Percentiles rank a stretch among this genome's conserved stretches.
phyloP scores from a whole-genome alignment of 2,113 vertebrate species.

The Triplophysa tibetana region DNA sequence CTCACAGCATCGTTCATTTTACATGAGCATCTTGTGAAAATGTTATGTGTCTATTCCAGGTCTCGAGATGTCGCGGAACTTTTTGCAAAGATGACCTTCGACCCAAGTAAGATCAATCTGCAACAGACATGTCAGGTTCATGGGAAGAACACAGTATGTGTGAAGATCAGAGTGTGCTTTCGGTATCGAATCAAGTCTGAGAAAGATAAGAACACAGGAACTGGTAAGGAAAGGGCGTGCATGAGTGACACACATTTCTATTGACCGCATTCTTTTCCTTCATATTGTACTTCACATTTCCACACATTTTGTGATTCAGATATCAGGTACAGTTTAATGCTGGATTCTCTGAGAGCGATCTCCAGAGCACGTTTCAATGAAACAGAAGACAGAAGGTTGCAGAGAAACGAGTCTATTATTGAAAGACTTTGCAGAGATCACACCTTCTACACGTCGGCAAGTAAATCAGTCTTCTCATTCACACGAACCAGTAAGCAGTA shows the following conservation, averaged over 20 bases:
- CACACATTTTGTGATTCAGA: conserved; percentile 52
- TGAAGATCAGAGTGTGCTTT: conserved; percentile 83
- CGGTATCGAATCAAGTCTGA: conserved; percentile 81
- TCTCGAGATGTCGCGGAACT: conserved; percentile 93
- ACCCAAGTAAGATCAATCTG: conserved; percentile 86
- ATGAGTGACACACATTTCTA: neutral
- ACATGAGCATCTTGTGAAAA: conserved; percentile 3
- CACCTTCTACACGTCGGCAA: conserved; percentile 77
- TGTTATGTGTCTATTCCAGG: conserved; percentile 68
- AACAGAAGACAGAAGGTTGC: conserved; percentile 60
- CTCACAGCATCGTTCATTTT: neutral
- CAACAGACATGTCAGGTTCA: conserved; percentile 82
- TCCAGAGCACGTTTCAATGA: conserved; percentile 67
- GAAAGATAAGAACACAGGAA: conserved; percentile 55
- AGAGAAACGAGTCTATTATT: conserved; percentile 48
- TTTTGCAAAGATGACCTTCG: conserved; percentile 82
- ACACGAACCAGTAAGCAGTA: neutral
- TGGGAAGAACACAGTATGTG: conserved; percentile 79
- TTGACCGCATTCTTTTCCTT: neutral
- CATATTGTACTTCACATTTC: neutral
- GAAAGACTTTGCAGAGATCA: conserved; percentile 55
- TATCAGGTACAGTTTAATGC: conserved; percentile 66
- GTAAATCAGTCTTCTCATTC: conserved; percentile 61
- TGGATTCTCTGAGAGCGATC: conserved; percentile 70
- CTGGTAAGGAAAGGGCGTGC: conserved; percentile 69